phyloP scores from a whole-genome alignment of 2,888 invertebrate species.

The Leptopilina syphax region DNA sequence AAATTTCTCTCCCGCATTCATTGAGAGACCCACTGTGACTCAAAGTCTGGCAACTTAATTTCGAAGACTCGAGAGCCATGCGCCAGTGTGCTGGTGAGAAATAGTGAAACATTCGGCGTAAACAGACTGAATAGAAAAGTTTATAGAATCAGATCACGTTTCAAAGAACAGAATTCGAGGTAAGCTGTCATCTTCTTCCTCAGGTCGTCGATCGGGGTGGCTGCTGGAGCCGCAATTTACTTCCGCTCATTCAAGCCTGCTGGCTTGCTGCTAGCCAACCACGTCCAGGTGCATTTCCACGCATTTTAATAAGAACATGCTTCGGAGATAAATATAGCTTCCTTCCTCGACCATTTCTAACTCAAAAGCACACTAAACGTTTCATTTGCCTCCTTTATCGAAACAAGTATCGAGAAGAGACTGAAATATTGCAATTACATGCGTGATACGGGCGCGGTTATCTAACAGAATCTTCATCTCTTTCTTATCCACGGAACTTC shows the following conservation, averaged over 20 bases:
- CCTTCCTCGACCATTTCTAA: constrained; percentile 14
- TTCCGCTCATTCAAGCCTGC: constrained; percentile 61
- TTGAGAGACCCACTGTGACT: too few species aligned
- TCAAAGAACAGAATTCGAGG: constrained; percentile 17
- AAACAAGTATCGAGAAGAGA: background rate
- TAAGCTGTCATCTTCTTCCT: constrained; percentile 37
- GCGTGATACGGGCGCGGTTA: background rate
- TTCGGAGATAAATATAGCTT: constrained; percentile 61
- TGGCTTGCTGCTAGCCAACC: constrained; percentile 48
- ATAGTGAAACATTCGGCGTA: too few species aligned
- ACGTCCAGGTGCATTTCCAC: constrained; percentile 63
- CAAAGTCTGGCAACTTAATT: too few species aligned
- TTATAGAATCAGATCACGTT: constrained; percentile 27
- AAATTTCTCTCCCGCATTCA: too few species aligned
- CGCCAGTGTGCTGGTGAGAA: too few species aligned
- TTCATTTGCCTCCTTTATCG: constrained; percentile 12
- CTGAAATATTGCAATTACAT: background rate
- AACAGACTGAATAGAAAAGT: too few species aligned
- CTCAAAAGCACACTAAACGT: background rate
- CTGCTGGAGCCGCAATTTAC: constrained; percentile 60
- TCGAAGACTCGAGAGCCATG: too few species aligned
- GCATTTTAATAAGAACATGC: constrained; percentile 55
- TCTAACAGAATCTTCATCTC: background rate
- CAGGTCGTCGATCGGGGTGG: constrained; percentile 44
- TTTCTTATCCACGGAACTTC: too few species aligned